Percentiles rank a stretch among this genome's conserved stretches.
Conservation (phyloP, 2,113 vertebrate genomes). For the Thamnaconus septentrionalis region DNA sequence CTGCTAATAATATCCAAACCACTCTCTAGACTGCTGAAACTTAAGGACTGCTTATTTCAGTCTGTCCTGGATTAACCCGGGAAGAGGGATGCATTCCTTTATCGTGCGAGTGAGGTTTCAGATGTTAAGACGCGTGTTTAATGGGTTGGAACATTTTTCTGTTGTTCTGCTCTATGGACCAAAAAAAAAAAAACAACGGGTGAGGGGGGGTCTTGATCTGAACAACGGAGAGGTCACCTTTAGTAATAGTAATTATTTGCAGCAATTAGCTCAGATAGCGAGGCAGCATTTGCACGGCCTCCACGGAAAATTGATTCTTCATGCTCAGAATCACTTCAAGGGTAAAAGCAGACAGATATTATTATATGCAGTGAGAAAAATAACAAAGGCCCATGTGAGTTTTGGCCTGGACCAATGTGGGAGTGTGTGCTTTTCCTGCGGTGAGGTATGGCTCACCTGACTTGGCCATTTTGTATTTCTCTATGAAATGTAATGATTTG, state of each 20-base stretch:
- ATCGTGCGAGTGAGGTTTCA: no score
- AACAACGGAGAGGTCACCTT: conserved; percentile 71
- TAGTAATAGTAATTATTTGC: conserved; percentile 73
- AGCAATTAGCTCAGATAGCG: conserved; percentile 69
- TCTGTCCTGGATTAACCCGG: no score
- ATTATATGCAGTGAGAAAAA: conserved; percentile 24
- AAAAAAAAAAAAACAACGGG: conserved; percentile 1
- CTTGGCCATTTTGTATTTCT: no score
- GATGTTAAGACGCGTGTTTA: conserved; percentile 2
- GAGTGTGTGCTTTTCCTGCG: no score
- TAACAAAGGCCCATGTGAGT: conserved; percentile 15
- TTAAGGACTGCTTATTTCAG: no score
- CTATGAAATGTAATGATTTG: no score
- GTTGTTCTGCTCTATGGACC: neutral
- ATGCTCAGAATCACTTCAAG: conserved; percentile 58
- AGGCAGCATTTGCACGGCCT: conserved; percentile 47
- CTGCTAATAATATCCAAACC: no score
- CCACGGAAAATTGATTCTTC: conserved; percentile 64
- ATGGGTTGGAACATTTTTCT: conserved; percentile 10
- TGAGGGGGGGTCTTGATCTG: no score
- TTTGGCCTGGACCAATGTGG: neutral
- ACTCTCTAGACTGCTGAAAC: no score
- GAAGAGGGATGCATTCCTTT: no score
- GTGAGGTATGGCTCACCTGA: no score
- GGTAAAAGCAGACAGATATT: conserved; percentile 31